Evolutionary conservation across 2,888 invertebrate species (phyloP).

Genomic region (Exephanes ischioxanthus): DNA sequence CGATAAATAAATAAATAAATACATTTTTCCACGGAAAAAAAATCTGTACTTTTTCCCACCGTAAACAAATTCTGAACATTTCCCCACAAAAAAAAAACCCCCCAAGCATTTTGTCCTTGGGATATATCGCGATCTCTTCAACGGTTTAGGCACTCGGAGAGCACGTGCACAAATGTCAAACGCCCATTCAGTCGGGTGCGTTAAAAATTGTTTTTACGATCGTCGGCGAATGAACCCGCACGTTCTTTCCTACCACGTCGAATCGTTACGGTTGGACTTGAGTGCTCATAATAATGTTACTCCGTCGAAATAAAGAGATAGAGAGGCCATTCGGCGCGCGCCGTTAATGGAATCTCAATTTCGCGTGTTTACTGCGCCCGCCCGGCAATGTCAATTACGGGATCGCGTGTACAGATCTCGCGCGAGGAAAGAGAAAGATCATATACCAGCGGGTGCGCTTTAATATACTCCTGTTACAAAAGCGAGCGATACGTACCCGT

Average conservation of each 20-base stretch:
- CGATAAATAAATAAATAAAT: no score
- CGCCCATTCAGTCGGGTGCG: neutral
- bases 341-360: slow-evolving; percentile 52
- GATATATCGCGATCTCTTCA: no score
- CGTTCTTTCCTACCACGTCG: neutral
- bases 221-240: neutral
- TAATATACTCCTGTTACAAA: slow-evolving; percentile 36
- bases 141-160: no score
- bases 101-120: no score
- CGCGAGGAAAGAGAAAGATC: slow-evolving; percentile 32
- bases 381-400: slow-evolving; percentile 51
- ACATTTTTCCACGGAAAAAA: no score
- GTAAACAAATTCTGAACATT: no score
- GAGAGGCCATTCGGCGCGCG: slow-evolving; percentile 20
- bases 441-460: slow-evolving; percentile 19
- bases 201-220: slow-evolving; percentile 55
- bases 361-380: slow-evolving; percentile 16
- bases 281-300: slow-evolving; percentile 45
- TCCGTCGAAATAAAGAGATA: slow-evolving; percentile 6
- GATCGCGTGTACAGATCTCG: slow-evolving; percentile 43
- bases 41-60: no score
- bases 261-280: slow-evolving; percentile 43
- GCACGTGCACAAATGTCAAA: no score
- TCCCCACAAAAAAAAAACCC: no score
- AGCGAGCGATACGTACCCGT: slow-evolving; percentile 27